Evolutionary conservation across 2,113 vertebrate species (phyloP), one percentile per base, ranked within the genome.

Genomic region (Mellivora capensis): DNA sequence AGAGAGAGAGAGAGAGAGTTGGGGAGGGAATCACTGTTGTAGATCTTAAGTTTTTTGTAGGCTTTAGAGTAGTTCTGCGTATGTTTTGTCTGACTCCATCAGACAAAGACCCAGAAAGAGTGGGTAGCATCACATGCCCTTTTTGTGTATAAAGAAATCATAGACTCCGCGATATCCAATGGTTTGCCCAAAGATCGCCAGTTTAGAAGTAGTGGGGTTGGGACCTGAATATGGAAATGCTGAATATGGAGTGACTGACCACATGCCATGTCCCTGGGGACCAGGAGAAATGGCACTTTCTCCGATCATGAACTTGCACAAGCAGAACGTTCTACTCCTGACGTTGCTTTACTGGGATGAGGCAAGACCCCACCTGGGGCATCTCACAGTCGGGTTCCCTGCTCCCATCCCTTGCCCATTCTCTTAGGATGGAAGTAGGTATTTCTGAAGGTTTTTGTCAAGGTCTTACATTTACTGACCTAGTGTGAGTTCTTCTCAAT

Each of bases 351-450:
- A 7, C 14, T 77, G 0, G 7, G 62, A 15, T 44, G 8, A 94
- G 80, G 42, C 13, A 34, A 42, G 27, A 82, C 64, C 61, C 62
- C 11, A 9, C 44, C 29, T 42, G 15, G 25, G 1, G 23, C 3
- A 29, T 42, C 18, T 23, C 42, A 4, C 17, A 74, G 49, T 14
- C 9, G 5, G 14, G 5, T 20, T 34, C 12, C 12, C 14, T 62
- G 37, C 11, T 89, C 14, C 5, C 49, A 8, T 42, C 39, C 27
- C 14, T 54, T 14, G 67, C 2, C 44, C 20, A 8, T 76, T 83
- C 89, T 82, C 37, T 74, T 80, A 90, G n/a, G 44, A 67, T 80
- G 67, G 20, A 54, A 47, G n/a, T 29, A 95, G 52, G 17, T 39
- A 17, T 52, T 57, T 92, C 39, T 87, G 57, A 54, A 79, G 87